Evolutionary conservation across 64 coral and sea anemone genomes (phyloP), one percentile per base, ranked within the genome.

Genomic region (Dendrophyllia cribrosa): DNA sequence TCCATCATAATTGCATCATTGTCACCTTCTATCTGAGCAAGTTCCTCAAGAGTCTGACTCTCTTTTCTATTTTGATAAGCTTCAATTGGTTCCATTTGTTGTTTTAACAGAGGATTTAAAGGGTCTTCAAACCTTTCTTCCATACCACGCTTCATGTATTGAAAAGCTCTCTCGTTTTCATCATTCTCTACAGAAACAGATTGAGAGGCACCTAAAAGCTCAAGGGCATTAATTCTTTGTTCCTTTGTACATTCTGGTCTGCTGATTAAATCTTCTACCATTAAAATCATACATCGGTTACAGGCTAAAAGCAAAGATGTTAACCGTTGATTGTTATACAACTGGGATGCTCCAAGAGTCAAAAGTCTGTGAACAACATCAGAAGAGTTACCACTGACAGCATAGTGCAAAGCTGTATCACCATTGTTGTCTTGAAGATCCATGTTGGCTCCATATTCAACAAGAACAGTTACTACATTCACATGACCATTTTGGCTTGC

Each of bases 401-500:
- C 93, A 79, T 95, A 90, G 44, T 95, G 93, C 64, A 95, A 72
- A 5, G 77, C 87, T 11, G 93, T 90, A 19, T 95, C 86, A 6
- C 93, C 93, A n/a, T 90, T 59, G 8, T 83, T 74, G 63, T 95
- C 93, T 53, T 95, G 88, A 56, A 56, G 7, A 56, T 56, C 53
- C 53, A 56, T 7, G 53, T 56, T 56, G 53, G 53, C 53, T 9
- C 53, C 53, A 56, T 56, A 12, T 56, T 56, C 53, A 56, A 56
- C 53, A 56, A 56, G 53, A 56, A 12, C 3, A 6, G 53, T 56
- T n/a, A 75, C 93, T 44, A 95, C 93, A 48, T 58, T 44, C 34
- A 69, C 70, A 55, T 95, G 93, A 3, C 93, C 93, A 46, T 95
- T 95, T 49, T 95, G 77, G 51, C 93, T 90, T 7, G 93, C 88